Conservation (phyloP, 2,888 invertebrate genomes). For the Cantharis rufa region DNA sequence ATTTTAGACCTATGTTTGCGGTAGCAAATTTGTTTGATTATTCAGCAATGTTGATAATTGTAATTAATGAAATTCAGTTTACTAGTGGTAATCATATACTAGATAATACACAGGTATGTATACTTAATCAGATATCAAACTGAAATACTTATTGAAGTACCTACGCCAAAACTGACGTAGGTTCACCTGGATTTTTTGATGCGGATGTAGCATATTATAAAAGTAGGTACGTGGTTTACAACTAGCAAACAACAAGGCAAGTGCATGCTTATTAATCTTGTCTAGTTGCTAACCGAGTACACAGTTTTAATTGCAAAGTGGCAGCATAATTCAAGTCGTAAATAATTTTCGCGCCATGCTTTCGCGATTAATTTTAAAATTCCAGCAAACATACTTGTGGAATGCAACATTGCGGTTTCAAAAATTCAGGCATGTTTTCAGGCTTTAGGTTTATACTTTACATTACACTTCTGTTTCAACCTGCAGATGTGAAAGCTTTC, state of each 20-base stretch:
- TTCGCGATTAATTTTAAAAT: not conserved
- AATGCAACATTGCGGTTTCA: not conserved
- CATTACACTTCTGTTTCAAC: not conserved
- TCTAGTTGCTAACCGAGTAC: not conserved
- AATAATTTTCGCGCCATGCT: not conserved
- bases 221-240: not conserved
- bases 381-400: not conserved
- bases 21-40: not conserved
- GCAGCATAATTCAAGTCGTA: not conserved
- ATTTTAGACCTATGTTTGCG: not conserved
- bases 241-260: not conserved
- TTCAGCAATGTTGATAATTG: not conserved
- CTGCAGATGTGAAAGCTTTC: not conserved
- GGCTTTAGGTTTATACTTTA: not conserved
- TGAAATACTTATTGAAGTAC: not conserved
- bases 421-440: not conserved
- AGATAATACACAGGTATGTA: not conserved
- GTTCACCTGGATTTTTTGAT: not conserved
- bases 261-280: not conserved
- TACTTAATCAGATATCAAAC: not conserved
- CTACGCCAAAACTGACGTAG: not conserved
- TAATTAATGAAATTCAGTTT: not conserved
- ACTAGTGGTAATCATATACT: not conserved
- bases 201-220: not conserved
- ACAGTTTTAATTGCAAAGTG: not conserved